These are phyloP conservation scores for Passerina amoena DNA, from an alignment of 2,113 vertebrate genomes.

Conservation along the genomic window DNA sequence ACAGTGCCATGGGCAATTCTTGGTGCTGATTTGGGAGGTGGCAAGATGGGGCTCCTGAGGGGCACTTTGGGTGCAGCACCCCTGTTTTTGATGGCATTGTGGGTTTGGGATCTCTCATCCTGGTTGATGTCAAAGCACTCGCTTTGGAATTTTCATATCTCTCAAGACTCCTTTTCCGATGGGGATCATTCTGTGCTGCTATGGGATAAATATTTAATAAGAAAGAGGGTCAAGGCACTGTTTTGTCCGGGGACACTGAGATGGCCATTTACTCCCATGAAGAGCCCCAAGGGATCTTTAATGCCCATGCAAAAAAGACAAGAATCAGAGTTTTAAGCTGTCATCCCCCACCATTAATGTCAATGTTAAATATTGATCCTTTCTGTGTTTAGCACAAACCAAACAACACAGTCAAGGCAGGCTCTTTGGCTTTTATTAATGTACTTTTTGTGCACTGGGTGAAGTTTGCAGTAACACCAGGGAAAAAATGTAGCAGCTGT, in stretches of 20 bases:
- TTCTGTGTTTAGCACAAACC: constrained; percentile 33
- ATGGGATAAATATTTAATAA: constrained; percentile 43
- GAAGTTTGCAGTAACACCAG: neutral
- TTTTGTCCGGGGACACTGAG: neutral
- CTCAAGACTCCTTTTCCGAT: neutral
- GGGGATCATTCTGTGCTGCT: neutral
- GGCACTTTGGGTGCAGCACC: neutral
- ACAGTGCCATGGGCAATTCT: neutral
- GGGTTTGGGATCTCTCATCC: neutral
- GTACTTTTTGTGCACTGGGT: neutral
- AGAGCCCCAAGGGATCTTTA: constrained; percentile 32
- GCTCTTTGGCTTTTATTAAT: constrained; percentile 47
- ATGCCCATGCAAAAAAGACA: constrained; percentile 10
- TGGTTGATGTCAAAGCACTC: neutral
- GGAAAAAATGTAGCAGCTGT: neutral
- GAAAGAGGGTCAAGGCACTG: constrained; percentile 3
- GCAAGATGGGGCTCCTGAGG: neutral
- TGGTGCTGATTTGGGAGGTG: accelerated
- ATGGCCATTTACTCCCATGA: neutral
- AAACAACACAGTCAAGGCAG: neutral
- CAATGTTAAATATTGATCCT: constrained; percentile 52
- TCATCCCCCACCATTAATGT: constrained; percentile 39
- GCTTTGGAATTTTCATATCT: neutral
- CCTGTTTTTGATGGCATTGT: neutral
- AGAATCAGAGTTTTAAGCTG: constrained; percentile 14